phyloP scores from a whole-genome alignment of 2,888 invertebrate genomes.

The Lordiphosa fenestrarum region DNA sequence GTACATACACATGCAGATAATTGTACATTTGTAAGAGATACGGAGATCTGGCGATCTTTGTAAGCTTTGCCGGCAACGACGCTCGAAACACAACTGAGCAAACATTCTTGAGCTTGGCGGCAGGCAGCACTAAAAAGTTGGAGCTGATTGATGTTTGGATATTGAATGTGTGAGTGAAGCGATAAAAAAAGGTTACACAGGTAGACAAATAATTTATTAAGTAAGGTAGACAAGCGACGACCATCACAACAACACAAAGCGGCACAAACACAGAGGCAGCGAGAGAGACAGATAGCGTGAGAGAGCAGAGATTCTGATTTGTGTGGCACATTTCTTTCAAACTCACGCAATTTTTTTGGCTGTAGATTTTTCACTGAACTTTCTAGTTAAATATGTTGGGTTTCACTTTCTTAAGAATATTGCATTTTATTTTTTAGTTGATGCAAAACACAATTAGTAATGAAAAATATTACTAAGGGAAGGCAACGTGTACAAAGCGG shows the following conservation, averaged over 20 bases:
- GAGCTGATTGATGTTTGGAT: slow-evolving; percentile 25
- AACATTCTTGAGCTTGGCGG: slow-evolving; percentile 35
- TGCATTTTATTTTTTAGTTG: slow-evolving; percentile 1
- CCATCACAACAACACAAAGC: slow-evolving; percentile 17
- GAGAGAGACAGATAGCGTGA: slow-evolving; percentile 7
- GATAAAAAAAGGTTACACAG: slow-evolving; percentile 14
- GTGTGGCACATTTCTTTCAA: slow-evolving; percentile 16
- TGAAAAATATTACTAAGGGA: slow-evolving; percentile 28
- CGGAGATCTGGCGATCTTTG: neutral
- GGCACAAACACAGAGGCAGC: slow-evolving; percentile 13
- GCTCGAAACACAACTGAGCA: slow-evolving; percentile 55
- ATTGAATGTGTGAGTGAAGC: slow-evolving; percentile 27
- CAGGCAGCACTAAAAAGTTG: slow-evolving; percentile 28
- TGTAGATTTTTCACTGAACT: slow-evolving; percentile 6
- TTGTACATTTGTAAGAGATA: neutral
- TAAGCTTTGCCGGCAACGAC: slow-evolving; percentile 42
- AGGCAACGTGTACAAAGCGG: slow-evolving; percentile 55
- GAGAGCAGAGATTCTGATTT: slow-evolving; percentile 12
- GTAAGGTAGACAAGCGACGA: slow-evolving; percentile 9
- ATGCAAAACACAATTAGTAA: no score
- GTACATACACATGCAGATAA: slow-evolving; percentile 3
- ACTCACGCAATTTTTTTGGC: slow-evolving; percentile 56
- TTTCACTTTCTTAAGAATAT: neutral
- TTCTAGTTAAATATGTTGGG: slow-evolving; percentile 4
- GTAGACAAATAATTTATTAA: slow-evolving; percentile 8